A percentile compares a stretch with the other conserved stretches of the same genome.
phyloP scores from a whole-genome alignment of 2,888 invertebrate genomes.

The Cryptocephalus moraei region DNA sequence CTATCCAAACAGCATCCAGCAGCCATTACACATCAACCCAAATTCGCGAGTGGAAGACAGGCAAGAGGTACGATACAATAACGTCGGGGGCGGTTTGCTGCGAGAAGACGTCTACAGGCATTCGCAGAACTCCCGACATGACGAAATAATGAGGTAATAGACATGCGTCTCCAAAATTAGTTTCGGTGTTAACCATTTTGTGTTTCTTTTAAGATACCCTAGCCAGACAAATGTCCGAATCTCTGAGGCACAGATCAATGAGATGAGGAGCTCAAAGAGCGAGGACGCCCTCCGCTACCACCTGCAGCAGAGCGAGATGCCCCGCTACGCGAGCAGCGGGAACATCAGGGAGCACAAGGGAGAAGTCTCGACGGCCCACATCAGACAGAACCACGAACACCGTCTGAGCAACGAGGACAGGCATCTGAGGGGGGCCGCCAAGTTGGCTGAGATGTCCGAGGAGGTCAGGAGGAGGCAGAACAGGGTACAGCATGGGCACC shows the following conservation, averaged over 20 bases:
- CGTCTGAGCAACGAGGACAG: slow-evolving; percentile 17
- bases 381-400: slow-evolving; percentile 21
- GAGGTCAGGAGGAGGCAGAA: slow-evolving; percentile 58
- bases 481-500: slow-evolving; percentile 20
- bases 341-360: slow-evolving; percentile 32
- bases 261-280: slow-evolving; percentile 33
- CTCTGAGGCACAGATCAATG: slow-evolving; percentile 27
- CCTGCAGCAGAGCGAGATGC: slow-evolving; percentile 24
- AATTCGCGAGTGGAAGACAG: slow-evolving; percentile 11
- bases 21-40: slow-evolving; percentile 26
- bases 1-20: slow-evolving; percentile 22
- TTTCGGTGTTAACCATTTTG: not conserved
- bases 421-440: slow-evolving; percentile 44
- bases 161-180: not conserved
- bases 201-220: slow-evolving; percentile 22
- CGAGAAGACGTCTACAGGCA: slow-evolving; percentile 34
- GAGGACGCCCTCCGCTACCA: slow-evolving; percentile 32
- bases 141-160: slow-evolving; percentile 26
- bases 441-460: slow-evolving; percentile 70
- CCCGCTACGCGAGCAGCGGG: slow-evolving; percentile 34
- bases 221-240: slow-evolving; percentile 28
- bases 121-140: slow-evolving; percentile 27
- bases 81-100: slow-evolving; percentile 24
- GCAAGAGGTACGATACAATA: slow-evolving; percentile 24
- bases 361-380: slow-evolving; percentile 24